These are phyloP conservation scores for Patella ulyssiponensis DNA, from an alignment of 2,888 invertebrate species.

Conservation along the genomic window DNA sequence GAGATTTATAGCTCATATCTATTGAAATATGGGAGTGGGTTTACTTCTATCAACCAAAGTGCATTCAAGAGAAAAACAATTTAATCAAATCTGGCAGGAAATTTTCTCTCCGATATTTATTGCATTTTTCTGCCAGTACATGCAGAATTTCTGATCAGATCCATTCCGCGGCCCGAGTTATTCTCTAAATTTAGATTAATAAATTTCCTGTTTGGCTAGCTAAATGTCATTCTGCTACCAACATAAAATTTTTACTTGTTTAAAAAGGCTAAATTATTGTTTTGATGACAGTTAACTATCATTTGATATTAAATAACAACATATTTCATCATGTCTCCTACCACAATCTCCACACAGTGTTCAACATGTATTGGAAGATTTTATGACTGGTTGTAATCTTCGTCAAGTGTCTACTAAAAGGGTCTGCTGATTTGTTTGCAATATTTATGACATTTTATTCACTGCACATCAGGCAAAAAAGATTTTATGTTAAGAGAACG, in stretches of 20 bases:
- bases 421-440: too few relatives aligned
- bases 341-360: too few relatives aligned
- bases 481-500: too few relatives aligned
- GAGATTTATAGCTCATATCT: slow-evolving; percentile 9
- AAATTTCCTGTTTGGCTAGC: slow-evolving; percentile 4
- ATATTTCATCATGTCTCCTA: too few relatives aligned
- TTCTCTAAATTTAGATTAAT: slow-evolving; percentile 3
- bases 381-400: too few relatives aligned
- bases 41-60: background rate
- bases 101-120: background rate
- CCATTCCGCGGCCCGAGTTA: background rate
- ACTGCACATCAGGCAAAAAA: too few relatives aligned
- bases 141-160: background rate
- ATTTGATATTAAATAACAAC: too few relatives aligned
- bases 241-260: background rate
- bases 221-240: background rate
- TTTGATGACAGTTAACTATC: background rate
- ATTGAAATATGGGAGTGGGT: slow-evolving; percentile 5
- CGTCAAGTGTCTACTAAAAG: too few relatives aligned
- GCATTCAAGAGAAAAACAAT: slow-evolving; percentile 12
- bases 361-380: too few relatives aligned
- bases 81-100: slow-evolving; percentile 5
- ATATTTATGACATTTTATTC: too few relatives aligned
- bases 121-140: background rate
- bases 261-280: background rate